phyloP scores from a whole-genome alignment of 2,888 invertebrate genomes.

The Bursaphelenchus okinawaensis region DNA sequence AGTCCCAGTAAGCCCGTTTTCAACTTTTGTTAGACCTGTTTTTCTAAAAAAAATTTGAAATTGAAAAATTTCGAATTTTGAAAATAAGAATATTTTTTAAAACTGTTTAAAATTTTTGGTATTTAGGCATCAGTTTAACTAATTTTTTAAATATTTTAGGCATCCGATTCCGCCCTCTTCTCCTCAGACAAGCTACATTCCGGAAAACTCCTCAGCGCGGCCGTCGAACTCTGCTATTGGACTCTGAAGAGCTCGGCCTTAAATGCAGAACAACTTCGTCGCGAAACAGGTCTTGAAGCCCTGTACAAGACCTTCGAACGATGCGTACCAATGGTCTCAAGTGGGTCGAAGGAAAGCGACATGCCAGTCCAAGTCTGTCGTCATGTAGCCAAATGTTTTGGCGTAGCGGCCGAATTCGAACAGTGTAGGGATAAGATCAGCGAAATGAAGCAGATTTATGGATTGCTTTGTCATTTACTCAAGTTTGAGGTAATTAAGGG shows the following conservation, averaged over 20 bases:
- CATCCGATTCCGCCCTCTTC: constrained; percentile 84
- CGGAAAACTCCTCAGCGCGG: constrained; percentile 76
- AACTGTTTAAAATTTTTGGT: too few species aligned
- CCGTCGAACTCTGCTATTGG: constrained; percentile 88
- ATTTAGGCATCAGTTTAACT: too few species aligned
- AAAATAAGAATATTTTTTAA: too few species aligned
- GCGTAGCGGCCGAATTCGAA: constrained; percentile 89
- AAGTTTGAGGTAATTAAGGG: constrained; percentile 70
- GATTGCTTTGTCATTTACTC: constrained; percentile 77
- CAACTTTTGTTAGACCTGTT: too few species aligned
- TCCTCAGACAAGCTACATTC: constrained; percentile 67
- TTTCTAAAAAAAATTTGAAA: too few species aligned
- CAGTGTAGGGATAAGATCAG: constrained; percentile 81
- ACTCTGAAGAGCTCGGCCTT: constrained; percentile 91
- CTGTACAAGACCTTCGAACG: constrained; percentile 84
- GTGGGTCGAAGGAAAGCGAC: constrained; percentile 72
- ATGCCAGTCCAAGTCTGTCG: constrained; percentile 76
- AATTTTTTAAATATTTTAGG: too few species aligned
- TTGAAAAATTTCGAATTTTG: too few species aligned
- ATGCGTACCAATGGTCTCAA: constrained; percentile 82
- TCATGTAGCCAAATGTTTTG: constrained; percentile 82
- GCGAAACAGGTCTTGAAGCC: constrained; percentile 82
- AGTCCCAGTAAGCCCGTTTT: too few species aligned
- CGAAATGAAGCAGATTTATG: constrained; percentile 77
- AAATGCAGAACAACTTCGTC: constrained; percentile 90